These are phyloP conservation scores for Siniperca obscura DNA, from an alignment of 2,797 vertebrate genomes.

Conservation along the genomic window DNA sequence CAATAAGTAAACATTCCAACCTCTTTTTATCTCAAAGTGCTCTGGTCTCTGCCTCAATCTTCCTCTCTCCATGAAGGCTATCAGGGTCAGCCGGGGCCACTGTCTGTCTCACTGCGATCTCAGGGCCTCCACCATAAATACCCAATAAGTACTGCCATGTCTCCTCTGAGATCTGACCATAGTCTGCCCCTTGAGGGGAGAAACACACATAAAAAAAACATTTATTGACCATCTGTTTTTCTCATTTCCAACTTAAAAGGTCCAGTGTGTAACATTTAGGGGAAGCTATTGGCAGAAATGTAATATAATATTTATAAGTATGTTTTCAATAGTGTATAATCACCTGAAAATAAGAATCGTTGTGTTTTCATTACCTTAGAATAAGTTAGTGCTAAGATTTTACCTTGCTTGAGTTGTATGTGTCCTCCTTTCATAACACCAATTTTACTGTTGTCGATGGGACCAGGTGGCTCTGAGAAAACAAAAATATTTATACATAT, in stretches of 20 bases:
- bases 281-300: too few relatives aligned
- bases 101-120: conserved; percentile 94
- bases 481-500: background rate
- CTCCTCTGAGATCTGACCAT: conserved; percentile 98
- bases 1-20: conserved; percentile 38
- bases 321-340: too few relatives aligned
- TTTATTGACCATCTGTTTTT: background rate
- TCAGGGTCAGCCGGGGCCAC: conserved; percentile 88
- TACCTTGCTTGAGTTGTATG: conserved; percentile 95
- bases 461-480: conserved; percentile 91
- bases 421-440: conserved; percentile 92
- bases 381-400: conserved; percentile 37
- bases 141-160: conserved; percentile 94
- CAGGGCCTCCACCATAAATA: conserved; percentile 93
- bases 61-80: conserved; percentile 91
- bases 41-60: conserved; percentile 96
- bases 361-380: too few relatives aligned
- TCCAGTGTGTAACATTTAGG: too few relatives aligned
- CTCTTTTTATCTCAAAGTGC: conserved; percentile 86
- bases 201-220: background rate
- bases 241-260: background rate
- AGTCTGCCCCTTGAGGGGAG: conserved; percentile 91
- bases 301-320: too few relatives aligned
- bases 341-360: too few relatives aligned
- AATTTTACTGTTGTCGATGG: conserved; percentile 98